Evolutionary conservation across 2,797 vertebrate genomes (phyloP).

Genomic region (Borostomias antarcticus): DNA sequence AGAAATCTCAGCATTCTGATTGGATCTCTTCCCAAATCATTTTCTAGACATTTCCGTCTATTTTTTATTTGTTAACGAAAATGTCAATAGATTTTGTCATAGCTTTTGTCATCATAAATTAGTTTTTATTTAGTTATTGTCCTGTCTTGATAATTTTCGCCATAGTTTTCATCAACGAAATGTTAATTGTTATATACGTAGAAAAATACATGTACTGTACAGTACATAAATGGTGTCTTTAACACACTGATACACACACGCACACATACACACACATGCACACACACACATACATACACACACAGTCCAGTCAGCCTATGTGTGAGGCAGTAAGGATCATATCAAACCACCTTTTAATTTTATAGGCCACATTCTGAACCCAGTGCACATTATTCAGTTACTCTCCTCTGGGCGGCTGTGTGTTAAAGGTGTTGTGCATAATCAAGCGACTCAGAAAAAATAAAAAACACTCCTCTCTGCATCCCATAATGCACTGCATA

Average conservation of each 20-base stretch:
- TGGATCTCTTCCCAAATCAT: too few relatives aligned
- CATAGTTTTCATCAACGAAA: too few relatives aligned
- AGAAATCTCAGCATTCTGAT: too few relatives aligned
- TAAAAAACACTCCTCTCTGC: conserved; percentile 44
- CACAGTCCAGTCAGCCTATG: conserved; percentile 41
- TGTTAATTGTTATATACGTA: too few relatives aligned
- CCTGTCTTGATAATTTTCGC: too few relatives aligned
- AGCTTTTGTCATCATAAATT: too few relatives aligned
- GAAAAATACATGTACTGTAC: too few relatives aligned
- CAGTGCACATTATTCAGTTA: conserved; percentile 43
- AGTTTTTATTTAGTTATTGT: too few relatives aligned
- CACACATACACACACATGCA: background rate
- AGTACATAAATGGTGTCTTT: background rate
- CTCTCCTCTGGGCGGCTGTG: conserved; percentile 48
- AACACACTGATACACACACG: too few relatives aligned
- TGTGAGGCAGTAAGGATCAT: conserved; percentile 45
- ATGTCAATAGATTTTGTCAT: too few relatives aligned
- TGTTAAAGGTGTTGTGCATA: conserved; percentile 49
- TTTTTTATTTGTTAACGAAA: too few relatives aligned
- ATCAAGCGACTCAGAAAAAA: conserved; percentile 45
- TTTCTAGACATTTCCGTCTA: too few relatives aligned
- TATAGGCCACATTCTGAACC: conserved; percentile 12
- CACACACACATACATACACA: background rate
- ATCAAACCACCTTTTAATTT: conserved; percentile 35
- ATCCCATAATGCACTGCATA: conserved; percentile 52